phyloP scores from a whole-genome alignment of 2,113 vertebrate genomes.

The Nannobrachium achirus region DNA sequence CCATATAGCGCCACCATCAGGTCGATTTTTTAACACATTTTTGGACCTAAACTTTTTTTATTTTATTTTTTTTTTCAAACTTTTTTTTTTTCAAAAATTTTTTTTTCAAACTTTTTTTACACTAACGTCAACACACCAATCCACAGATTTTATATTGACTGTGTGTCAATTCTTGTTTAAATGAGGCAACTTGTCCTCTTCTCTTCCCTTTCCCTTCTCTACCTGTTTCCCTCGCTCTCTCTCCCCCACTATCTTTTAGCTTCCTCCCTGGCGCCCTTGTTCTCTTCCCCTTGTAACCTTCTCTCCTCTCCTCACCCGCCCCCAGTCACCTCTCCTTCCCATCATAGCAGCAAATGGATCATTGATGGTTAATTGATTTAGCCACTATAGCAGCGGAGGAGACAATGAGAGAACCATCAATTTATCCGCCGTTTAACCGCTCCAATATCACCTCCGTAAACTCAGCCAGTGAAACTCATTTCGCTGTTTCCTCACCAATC shows the following conservation, averaged over 20 bases:
- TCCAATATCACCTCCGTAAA: slow-evolving; percentile 96
- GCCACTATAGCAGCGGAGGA: slow-evolving; percentile 87
- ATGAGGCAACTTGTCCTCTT: not conserved
- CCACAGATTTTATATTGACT: too few species aligned
- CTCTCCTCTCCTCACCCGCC: slow-evolving; percentile 27
- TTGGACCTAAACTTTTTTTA: too few species aligned
- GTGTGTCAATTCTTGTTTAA: too few species aligned
- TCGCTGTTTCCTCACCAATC: slow-evolving; percentile 94
- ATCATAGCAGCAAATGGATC: slow-evolving; percentile 81
- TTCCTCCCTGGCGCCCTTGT: slow-evolving; percentile 19
- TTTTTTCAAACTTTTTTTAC: too few species aligned
- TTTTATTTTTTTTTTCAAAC: too few species aligned
- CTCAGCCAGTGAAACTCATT: slow-evolving; percentile 94
- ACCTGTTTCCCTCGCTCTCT: too few species aligned
- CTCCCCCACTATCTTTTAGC: not conserved
- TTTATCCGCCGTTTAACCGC: slow-evolving; percentile 97
- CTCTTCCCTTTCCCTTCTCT: not conserved
- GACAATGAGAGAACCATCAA: slow-evolving; percentile 95
- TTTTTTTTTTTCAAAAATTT: too few species aligned
- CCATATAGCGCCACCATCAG: too few species aligned
- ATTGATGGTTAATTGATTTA: slow-evolving; percentile 97
- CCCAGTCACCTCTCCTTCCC: slow-evolving; percentile 73
- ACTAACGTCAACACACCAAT: too few species aligned
- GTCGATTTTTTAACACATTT: too few species aligned
- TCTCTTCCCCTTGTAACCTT: not conserved